A percentile compares a stretch with the other conserved stretches of the same genome.
Conservation (phyloP, 2,888 invertebrate genomes). For the Macrosiphum euphorbiae region DNA sequence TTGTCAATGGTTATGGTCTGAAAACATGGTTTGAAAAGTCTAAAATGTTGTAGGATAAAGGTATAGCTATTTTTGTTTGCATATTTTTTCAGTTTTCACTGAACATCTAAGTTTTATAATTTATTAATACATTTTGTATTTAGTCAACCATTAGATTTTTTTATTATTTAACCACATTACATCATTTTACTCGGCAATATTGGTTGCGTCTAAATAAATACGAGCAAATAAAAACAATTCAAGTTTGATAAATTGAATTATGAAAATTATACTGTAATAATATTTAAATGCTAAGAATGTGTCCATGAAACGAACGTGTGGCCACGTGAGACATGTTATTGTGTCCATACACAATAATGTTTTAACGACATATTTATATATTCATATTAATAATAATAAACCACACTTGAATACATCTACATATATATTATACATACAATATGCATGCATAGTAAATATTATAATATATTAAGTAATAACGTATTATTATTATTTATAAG, state of each 20-base stretch:
- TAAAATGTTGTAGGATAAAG: background rate
- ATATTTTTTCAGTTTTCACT: background rate
- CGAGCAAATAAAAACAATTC: background rate
- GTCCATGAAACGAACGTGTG: background rate
- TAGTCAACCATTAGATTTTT: background rate
- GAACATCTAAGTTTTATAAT: background rate
- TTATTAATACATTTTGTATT: background rate
- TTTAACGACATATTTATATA: background rate
- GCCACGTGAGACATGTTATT: background rate
- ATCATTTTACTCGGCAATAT: background rate
- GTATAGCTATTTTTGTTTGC: background rate
- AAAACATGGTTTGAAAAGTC: background rate
- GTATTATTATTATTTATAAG: background rate
- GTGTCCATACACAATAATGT: background rate
- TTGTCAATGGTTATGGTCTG: background rate
- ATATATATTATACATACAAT: background rate
- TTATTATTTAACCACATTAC: background rate
- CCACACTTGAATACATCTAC: background rate
- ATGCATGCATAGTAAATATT: background rate
- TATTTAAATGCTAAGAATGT: background rate
- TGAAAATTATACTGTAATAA: background rate
- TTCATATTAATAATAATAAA: conserved; percentile 9
- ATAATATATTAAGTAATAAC: background rate
- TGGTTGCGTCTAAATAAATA: background rate
- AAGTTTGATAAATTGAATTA: conserved; percentile 12